A percentile compares a stretch with the other conserved stretches of the same genome.
Evolutionary conservation across 1,140 invertebrate species (phyloP).

Genomic region (Sarcophaga peregrina): DNA sequence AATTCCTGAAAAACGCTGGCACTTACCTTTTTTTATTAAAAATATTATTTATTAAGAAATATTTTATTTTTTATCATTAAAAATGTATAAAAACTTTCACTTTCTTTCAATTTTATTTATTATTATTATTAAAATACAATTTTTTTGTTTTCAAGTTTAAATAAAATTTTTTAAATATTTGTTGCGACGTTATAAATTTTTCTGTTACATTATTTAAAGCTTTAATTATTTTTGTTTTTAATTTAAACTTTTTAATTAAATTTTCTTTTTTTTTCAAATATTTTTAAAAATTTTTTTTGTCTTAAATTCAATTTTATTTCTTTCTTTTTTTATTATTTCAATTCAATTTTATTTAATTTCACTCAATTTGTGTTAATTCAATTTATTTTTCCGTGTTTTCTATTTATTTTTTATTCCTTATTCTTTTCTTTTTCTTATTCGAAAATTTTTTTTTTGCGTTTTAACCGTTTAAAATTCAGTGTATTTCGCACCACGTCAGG

Average conservation of each 20-base stretch:
- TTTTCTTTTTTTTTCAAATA: background rate
- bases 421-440: background rate
- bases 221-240: background rate
- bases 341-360: background rate
- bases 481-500: slow-evolving; percentile 38
- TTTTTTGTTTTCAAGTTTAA: background rate
- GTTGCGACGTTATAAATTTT: no score
- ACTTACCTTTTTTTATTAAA: no score
- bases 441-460: background rate
- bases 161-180: background rate
- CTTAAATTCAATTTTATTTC: background rate
- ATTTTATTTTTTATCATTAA: background rate
- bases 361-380: background rate
- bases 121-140: background rate
- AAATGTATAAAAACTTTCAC: background rate
- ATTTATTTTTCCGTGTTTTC: background rate
- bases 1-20: no score
- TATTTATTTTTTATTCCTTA: background rate
- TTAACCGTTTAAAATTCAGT: background rate
- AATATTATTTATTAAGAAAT: background rate
- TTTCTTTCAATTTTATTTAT: background rate
- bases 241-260: background rate
- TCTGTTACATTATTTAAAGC: background rate
- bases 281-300: background rate
- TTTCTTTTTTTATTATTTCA: background rate